Percentiles rank a stretch among this genome's conserved stretches.
These are phyloP conservation scores for Xenopus petersii DNA, from an alignment of 2,797 vertebrate species.

Conservation along the genomic window DNA sequence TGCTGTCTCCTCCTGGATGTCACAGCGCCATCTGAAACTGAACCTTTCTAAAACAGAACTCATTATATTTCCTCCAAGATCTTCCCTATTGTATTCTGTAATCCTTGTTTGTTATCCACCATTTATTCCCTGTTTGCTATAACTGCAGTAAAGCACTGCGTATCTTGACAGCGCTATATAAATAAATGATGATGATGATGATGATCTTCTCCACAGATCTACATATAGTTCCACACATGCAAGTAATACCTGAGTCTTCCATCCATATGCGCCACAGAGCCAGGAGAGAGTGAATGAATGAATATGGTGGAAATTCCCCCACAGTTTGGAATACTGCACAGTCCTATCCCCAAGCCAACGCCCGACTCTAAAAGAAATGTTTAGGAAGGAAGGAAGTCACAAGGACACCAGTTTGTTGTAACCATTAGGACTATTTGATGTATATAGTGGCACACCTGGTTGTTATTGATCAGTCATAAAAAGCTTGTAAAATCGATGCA, in stretches of 20 bases:
- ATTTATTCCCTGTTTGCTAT: no score
- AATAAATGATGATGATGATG: no score
- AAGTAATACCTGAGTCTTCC: constrained; percentile 77
- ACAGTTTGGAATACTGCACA: constrained; percentile 82
- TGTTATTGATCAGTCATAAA: neutral
- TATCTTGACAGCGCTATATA: no score
- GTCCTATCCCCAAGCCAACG: constrained; percentile 88
- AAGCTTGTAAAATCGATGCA: neutral
- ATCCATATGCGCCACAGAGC: constrained; percentile 91
- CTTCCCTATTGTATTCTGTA: no score
- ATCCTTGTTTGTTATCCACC: no score
- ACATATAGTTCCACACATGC: neutral
- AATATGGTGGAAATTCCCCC: constrained; percentile 83
- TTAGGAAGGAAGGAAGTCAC: neutral
- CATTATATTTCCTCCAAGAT: no score
- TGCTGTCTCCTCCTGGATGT: no score
- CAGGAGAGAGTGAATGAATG: constrained; percentile 88
- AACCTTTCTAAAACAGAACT: no score
- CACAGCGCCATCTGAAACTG: no score
- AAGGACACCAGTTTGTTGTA: neutral
- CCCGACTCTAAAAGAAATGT: constrained; percentile 74
- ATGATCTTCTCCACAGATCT: no score
- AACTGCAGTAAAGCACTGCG: no score
- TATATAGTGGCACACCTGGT: neutral
- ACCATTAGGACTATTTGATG: no score